Conservation (phyloP, 2,797 vertebrate genomes). For the Chrysocyon brachyurus region DNA sequence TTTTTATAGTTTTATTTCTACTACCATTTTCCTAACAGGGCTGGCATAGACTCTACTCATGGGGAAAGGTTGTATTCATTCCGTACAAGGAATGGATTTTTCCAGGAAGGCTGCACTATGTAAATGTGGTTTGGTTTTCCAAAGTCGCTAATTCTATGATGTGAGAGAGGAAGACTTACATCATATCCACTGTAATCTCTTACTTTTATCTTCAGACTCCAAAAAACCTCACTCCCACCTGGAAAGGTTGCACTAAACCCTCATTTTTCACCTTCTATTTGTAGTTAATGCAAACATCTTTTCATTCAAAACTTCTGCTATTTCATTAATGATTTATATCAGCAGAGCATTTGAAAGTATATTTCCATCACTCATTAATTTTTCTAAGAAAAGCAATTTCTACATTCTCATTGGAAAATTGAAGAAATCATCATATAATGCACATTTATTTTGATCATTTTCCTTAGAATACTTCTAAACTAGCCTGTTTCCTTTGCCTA, state of each 20-base stretch:
- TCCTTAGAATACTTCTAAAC: constrained; percentile 1
- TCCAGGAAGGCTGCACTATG: background rate
- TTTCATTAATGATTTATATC: constrained; percentile 27
- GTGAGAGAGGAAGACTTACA: background rate
- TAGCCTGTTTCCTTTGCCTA: background rate
- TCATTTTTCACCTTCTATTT: constrained; percentile 10
- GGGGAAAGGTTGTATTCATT: background rate
- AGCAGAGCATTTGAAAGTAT: constrained; percentile 20
- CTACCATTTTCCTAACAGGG: background rate
- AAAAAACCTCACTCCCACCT: background rate
- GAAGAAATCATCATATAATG: constrained; percentile 6
- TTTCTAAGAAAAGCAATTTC: constrained; percentile 20
- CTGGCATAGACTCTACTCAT: background rate
- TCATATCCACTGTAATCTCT: background rate
- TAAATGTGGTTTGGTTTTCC: constrained; percentile 7
- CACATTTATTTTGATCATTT: background rate
- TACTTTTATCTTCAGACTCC: background rate
- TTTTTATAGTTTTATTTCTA: background rate
- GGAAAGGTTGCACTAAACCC: background rate
- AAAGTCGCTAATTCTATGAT: background rate
- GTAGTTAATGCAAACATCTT: background rate
- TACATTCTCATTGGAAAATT: constrained; percentile 33
- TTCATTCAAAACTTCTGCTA: constrained; percentile 8
- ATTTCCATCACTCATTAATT: constrained; percentile 15
- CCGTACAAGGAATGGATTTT: background rate